Conservation (phyloP, 2,888 invertebrate genomes). For the Diaphora mendica region DNA sequence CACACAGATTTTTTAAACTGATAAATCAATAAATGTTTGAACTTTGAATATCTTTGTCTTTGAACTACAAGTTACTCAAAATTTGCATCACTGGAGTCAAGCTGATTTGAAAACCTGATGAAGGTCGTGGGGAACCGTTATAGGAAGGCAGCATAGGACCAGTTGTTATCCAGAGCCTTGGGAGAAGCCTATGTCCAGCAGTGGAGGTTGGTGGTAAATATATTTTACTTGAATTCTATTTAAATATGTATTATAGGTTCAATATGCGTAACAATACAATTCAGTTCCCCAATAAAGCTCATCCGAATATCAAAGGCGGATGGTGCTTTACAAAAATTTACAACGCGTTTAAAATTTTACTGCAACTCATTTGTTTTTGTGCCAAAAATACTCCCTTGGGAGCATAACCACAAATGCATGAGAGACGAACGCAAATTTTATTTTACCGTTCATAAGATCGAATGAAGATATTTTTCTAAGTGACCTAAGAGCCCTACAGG, state of each 20-base stretch:
- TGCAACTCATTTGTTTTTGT: constrained; percentile 69
- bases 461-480: background rate
- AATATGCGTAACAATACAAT: constrained; percentile 34
- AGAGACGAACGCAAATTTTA: constrained; percentile 46
- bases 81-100: too few relatives aligned
- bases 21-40: too few relatives aligned
- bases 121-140: too few relatives aligned
- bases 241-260: background rate
- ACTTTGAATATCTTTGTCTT: too few relatives aligned
- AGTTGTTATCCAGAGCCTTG: too few relatives aligned
- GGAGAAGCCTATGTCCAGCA: too few relatives aligned
- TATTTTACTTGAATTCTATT: too few relatives aligned
- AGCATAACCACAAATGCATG: constrained; percentile 58
- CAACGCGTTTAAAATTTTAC: constrained; percentile 61
- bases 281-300: constrained; percentile 45
- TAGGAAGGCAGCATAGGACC: too few relatives aligned
- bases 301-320: constrained; percentile 39
- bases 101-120: too few relatives aligned
- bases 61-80: too few relatives aligned
- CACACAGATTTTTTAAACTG: background rate
- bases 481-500: background rate
- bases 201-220: background rate
- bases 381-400: constrained; percentile 65
- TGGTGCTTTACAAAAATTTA: constrained; percentile 50
- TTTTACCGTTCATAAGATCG: constrained; percentile 20